Evolutionary conservation across 2,888 invertebrate genomes (phyloP).

Genomic region (Tenthredo amoena): DNA sequence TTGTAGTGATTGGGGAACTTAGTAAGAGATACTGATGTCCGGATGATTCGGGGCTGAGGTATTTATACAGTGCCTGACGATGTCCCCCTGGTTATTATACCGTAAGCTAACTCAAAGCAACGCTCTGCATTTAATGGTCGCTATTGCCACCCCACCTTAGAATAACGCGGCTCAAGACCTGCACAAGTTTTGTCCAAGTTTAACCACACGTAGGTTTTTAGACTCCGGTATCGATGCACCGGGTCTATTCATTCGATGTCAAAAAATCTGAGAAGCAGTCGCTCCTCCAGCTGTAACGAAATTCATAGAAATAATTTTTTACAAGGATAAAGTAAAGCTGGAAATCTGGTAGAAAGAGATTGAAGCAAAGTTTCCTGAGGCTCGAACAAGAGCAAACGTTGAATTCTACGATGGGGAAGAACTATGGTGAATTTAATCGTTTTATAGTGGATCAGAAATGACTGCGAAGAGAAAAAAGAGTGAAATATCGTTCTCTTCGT

Average conservation of each 20-base stretch:
- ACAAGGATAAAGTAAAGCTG: not conserved
- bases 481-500: not conserved
- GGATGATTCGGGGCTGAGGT: slow-evolving; percentile 64
- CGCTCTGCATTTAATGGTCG: slow-evolving; percentile 41
- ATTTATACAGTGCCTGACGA: slow-evolving; percentile 69
- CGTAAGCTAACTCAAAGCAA: slow-evolving; percentile 37
- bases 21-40: slow-evolving; percentile 68
- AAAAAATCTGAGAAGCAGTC: not conserved
- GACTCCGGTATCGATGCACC: slow-evolving; percentile 49
- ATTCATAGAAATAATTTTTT: not conserved
- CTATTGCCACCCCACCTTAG: slow-evolving; percentile 62
- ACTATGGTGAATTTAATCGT: not conserved
- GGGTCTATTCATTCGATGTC: slow-evolving; percentile 38
- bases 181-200: slow-evolving; percentile 68
- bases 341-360: not conserved
- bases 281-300: not conserved
- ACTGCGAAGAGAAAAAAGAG: not conserved
- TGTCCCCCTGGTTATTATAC: slow-evolving; percentile 55
- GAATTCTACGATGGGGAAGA: not conserved
- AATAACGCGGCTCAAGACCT: slow-evolving; percentile 63
- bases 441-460: not conserved
- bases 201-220: slow-evolving; percentile 61
- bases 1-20: slow-evolving; percentile 53
- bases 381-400: not conserved
- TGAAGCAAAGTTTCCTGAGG: not conserved